phyloP scores from a whole-genome alignment of 2,113 vertebrate genomes.

The Talpa occidentalis region DNA sequence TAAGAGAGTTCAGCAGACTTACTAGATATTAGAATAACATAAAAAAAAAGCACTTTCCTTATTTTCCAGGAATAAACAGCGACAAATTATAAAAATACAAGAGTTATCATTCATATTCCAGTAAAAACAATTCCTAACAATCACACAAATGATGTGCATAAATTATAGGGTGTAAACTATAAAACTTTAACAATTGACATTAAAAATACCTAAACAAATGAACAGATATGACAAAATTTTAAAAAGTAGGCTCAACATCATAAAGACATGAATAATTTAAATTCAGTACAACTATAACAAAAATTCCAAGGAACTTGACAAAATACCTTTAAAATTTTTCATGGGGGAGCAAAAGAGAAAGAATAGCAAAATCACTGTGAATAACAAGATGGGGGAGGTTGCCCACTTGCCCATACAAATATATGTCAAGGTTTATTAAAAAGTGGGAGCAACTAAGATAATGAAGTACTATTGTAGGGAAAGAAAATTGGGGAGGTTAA shows the following conservation, averaged over 20 bases:
- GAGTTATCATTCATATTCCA: neutral
- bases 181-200: neutral
- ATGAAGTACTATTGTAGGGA: neutral
- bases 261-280: neutral
- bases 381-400: neutral
- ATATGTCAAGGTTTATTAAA: neutral
- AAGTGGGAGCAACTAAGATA: neutral
- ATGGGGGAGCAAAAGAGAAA: neutral
- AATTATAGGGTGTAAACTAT: neutral
- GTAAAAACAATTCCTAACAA: neutral
- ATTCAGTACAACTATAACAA: neutral
- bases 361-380: neutral
- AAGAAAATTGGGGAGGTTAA: neutral
- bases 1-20: neutral
- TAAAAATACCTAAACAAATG: neutral
- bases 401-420: neutral
- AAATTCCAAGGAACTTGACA: neutral
- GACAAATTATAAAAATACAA: conserved; percentile 8
- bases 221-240: conserved; percentile 18
- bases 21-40: neutral
- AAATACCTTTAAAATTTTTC: neutral
- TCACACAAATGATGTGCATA: neutral
- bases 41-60: conserved; percentile 15
- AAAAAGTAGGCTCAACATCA: neutral
- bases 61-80: conserved; percentile 30